Evolutionary conservation across 23 tunicate genomes (phyloP).

Genomic region (Clavelina lepadiformis): DNA sequence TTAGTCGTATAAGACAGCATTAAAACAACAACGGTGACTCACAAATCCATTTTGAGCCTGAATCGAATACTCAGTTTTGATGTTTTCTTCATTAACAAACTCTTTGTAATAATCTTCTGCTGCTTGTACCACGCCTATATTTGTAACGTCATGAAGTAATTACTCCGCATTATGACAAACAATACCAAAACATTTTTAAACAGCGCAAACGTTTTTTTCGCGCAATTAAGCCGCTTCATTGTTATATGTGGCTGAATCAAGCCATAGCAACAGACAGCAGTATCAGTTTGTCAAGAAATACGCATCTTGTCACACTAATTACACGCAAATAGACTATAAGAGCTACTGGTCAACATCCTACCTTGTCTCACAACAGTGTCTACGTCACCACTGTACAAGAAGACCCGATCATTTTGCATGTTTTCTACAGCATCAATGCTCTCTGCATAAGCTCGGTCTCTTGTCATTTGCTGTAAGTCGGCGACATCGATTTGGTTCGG

Average conservation of each 20-base stretch:
- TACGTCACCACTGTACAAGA: slow-evolving; percentile 50
- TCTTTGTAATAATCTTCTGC: slow-evolving; percentile 44
- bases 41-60: slow-evolving; percentile 67
- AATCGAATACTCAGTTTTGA: slow-evolving; percentile 26
- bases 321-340: no score
- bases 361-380: slow-evolving; percentile 59
- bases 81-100: slow-evolving; percentile 32
- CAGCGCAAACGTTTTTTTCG: no score
- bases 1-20: no score
- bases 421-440: slow-evolving; percentile 17
- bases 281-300: no score
- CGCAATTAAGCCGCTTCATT: no score
- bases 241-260: no score
- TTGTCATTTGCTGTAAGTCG: slow-evolving; percentile 21
- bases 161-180: no score
- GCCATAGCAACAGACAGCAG: no score
- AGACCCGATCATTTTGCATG: slow-evolving; percentile 40
- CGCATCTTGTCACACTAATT: no score
- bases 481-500: slow-evolving; percentile 49
- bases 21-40: no score
- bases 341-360: no score
- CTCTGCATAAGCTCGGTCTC: slow-evolving; percentile 4
- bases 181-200: no score
- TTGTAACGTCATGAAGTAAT: not conserved
- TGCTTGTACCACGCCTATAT: slow-evolving; percentile 44